Conservation (phyloP, 2,888 invertebrate species). For the Sabatieria punctata region DNA sequence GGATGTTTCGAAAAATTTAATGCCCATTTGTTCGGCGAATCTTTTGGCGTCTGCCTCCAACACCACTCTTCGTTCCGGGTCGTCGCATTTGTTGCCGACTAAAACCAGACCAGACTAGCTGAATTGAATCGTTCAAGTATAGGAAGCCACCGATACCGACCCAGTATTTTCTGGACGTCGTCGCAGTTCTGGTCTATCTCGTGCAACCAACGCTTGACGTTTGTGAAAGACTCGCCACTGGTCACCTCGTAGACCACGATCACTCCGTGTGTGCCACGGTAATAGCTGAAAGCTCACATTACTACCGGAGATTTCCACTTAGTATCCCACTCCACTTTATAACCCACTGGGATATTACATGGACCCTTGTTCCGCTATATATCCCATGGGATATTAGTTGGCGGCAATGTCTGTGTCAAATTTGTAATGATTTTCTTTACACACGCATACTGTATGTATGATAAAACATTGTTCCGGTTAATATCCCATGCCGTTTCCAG, state of each 20-base stretch:
- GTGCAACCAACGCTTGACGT: conserved; percentile 95
- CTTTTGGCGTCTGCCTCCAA: conserved; percentile 87
- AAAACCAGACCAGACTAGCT: neutral
- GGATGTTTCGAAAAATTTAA: conserved; percentile 90
- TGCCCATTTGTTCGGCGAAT: conserved; percentile 92
- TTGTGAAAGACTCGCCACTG: conserved; percentile 95
- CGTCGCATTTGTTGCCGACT: conserved; percentile 92
- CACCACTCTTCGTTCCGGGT: conserved; percentile 83
- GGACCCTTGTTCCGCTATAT: too few relatives aligned
- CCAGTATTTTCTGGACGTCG: conserved; percentile 90
- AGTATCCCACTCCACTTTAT: too few relatives aligned
- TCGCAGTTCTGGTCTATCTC: conserved; percentile 99
- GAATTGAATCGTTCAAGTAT: too few relatives aligned
- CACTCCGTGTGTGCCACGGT: conserved; percentile 96
- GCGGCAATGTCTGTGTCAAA: too few relatives aligned
- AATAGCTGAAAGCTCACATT: conserved; percentile 51
- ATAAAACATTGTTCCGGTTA: too few relatives aligned
- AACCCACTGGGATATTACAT: too few relatives aligned
- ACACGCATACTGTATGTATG: too few relatives aligned
- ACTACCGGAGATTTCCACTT: too few relatives aligned
- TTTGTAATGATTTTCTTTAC: too few relatives aligned
- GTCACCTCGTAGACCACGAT: conserved; percentile 99
- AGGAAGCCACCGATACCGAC: too few relatives aligned
- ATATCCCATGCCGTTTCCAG: too few relatives aligned
- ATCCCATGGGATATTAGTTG: too few relatives aligned